These are phyloP conservation scores for Craterocephalus amniculus DNA, from an alignment of 2,797 vertebrate genomes.

Conservation along the genomic window DNA sequence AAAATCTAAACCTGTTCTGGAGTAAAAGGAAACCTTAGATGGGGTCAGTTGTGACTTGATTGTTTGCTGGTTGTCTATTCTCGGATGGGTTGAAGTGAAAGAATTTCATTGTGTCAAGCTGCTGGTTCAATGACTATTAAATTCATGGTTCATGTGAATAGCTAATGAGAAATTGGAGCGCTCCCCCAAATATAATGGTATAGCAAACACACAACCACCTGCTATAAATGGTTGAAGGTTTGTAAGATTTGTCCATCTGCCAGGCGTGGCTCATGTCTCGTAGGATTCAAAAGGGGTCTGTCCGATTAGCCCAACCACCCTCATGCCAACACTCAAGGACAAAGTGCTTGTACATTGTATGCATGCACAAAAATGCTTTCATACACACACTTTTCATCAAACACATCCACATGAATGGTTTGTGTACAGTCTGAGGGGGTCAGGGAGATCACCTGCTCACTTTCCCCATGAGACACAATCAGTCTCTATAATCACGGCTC, in stretches of 20 bases:
- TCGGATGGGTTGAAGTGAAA: no score
- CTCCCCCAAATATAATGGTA: not conserved
- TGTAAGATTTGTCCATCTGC: slow-evolving; percentile 50
- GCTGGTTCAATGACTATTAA: no score
- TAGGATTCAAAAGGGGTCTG: slow-evolving; percentile 57
- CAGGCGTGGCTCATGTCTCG: slow-evolving; percentile 65
- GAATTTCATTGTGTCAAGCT: no score
- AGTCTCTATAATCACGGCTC: slow-evolving; percentile 64
- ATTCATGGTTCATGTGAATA: no score
- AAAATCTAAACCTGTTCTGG: no score
- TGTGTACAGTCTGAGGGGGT: slow-evolving; percentile 34
- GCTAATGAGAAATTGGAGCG: no score
- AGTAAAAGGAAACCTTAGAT: no score
- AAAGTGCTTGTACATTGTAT: slow-evolving; percentile 18
- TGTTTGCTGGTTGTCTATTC: no score
- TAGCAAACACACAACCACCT: not conserved
- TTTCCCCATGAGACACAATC: slow-evolving; percentile 44
- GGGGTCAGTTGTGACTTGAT: no score
- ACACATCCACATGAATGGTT: slow-evolving; percentile 22
- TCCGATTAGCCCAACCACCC: slow-evolving; percentile 70
- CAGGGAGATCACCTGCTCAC: slow-evolving; percentile 50
- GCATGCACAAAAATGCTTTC: slow-evolving; percentile 36
- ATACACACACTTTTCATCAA: slow-evolving; percentile 37
- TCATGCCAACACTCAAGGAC: slow-evolving; percentile 62
- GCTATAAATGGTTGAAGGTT: slow-evolving; percentile 29